Evolutionary conservation across 2,888 invertebrate species (phyloP).

Genomic region (Lepidochitona cinerea): DNA sequence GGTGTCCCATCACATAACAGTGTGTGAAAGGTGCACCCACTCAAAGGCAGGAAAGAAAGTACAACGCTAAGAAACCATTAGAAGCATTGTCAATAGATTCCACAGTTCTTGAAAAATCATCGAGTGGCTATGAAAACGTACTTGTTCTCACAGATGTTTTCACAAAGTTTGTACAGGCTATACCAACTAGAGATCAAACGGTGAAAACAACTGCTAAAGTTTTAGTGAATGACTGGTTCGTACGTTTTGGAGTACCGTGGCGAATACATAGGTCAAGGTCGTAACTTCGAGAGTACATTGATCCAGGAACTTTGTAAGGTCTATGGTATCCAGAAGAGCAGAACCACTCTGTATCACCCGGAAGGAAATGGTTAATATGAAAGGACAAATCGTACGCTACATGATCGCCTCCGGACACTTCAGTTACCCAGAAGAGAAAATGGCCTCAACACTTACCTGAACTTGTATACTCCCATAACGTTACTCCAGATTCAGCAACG

Average conservation of each 20-base stretch:
- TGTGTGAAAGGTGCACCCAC: too few relatives aligned
- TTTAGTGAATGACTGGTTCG: conserved; percentile 14
- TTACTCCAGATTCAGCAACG: conserved; percentile 8
- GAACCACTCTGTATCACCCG: background rate
- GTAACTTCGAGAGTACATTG: background rate
- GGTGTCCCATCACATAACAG: too few relatives aligned
- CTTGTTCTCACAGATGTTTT: conserved; percentile 8
- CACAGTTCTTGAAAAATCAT: conserved; percentile 1
- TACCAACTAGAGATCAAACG: background rate
- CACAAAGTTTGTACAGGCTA: conserved; percentile 11
- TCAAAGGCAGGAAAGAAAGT: too few relatives aligned
- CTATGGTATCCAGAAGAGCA: background rate
- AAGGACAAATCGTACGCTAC: background rate
- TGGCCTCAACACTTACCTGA: conserved; percentile 13
- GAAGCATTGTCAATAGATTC: background rate
- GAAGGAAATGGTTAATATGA: background rate
- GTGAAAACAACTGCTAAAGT: conserved; percentile 7
- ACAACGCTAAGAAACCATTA: background rate
- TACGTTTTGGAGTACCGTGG: background rate
- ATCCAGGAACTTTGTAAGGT: background rate
- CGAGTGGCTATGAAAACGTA: background rate
- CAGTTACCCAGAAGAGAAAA: conserved; percentile 6
- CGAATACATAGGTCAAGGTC: background rate
- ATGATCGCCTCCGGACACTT: background rate
- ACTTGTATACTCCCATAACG: conserved; percentile 10